Evolutionary conservation across 2,797 vertebrate genomes (phyloP).

Genomic region (Acipenser ruthenus): DNA sequence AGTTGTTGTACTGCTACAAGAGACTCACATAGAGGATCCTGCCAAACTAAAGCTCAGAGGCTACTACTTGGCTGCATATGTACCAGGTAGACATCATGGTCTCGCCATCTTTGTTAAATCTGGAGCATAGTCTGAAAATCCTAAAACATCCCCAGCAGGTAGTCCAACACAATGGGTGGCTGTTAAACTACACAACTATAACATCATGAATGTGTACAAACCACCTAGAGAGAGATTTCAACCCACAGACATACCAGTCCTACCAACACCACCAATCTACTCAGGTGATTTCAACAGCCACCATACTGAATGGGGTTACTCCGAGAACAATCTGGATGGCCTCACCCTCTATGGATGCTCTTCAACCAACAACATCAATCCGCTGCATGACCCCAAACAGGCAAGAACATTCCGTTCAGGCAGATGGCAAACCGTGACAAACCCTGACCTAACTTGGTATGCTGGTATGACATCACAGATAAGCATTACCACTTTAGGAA

Average conservation of each 20-base stretch:
- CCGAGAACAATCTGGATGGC: not conserved
- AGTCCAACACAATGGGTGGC: not conserved
- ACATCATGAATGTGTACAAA: slow-evolving; percentile 7
- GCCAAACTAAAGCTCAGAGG: too few species aligned
- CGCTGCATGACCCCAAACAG: slow-evolving; percentile 11
- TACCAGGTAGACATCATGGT: too few species aligned
- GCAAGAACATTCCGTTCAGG: not conserved
- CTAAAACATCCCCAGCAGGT: too few species aligned
- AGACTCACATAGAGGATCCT: too few species aligned
- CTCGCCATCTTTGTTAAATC: too few species aligned
- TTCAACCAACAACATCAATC: not conserved
- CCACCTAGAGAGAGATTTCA: not conserved
- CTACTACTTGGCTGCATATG: too few species aligned
- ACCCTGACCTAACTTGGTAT: slow-evolving; percentile 4
- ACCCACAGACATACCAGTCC: not conserved
- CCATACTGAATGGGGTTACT: slow-evolving; percentile 7
- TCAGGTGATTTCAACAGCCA: slow-evolving; percentile 2
- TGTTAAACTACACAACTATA: slow-evolving; percentile 4
- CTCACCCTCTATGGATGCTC: not conserved
- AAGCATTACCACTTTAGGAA: slow-evolving; percentile 8
- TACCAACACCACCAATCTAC: slow-evolving; percentile 1
- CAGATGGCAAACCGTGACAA: slow-evolving; percentile 5
- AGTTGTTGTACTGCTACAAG: too few species aligned
- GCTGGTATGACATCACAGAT: not conserved
- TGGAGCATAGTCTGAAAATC: too few species aligned